A percentile compares a stretch with the other conserved stretches of the same genome.
Evolutionary conservation across 30 jellyfish, hydroid and myxozoan species (phyloP).

Genomic region (Clytia hemisphaerica): DNA sequence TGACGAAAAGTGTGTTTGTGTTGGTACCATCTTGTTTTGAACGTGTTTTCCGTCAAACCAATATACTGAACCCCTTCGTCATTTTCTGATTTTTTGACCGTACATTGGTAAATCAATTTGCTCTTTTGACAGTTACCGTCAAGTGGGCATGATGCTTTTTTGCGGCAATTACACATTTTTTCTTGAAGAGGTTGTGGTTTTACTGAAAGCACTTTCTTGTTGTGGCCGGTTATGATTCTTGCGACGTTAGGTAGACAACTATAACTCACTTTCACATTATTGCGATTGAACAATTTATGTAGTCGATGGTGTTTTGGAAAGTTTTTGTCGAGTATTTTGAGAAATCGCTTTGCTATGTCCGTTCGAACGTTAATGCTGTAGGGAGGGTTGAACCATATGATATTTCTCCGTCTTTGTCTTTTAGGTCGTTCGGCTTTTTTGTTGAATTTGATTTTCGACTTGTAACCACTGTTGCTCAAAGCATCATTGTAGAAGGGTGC

Average conservation of each 20-base stretch:
- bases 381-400: constrained; percentile 51
- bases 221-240: constrained; percentile 22
- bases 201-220: constrained; percentile 25
- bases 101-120: constrained; percentile 26
- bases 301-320: constrained; percentile 46
- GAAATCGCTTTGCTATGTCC: constrained; percentile 38
- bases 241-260: constrained; percentile 42
- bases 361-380: constrained; percentile 53
- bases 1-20: too few species aligned
- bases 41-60: too few species aligned
- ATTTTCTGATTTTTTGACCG: constrained; percentile 5
- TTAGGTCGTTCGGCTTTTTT: not conserved
- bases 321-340: constrained; percentile 34
- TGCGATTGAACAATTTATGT: constrained; percentile 39
- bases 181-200: not conserved
- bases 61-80: too few species aligned
- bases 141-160: constrained; percentile 35
- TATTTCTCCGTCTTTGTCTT: constrained; percentile 10
- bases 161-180: constrained; percentile 45
- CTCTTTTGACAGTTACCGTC: constrained; percentile 35
- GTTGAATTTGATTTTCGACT: not conserved
- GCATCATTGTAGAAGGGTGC: constrained; percentile 48
- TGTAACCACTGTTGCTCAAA: constrained; percentile 25
- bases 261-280: constrained; percentile 33
- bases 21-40: too few species aligned